Base-by-base conservation (phyloP, 1,140 invertebrate species). In the Lysiphlebus fabarum region DNA sequence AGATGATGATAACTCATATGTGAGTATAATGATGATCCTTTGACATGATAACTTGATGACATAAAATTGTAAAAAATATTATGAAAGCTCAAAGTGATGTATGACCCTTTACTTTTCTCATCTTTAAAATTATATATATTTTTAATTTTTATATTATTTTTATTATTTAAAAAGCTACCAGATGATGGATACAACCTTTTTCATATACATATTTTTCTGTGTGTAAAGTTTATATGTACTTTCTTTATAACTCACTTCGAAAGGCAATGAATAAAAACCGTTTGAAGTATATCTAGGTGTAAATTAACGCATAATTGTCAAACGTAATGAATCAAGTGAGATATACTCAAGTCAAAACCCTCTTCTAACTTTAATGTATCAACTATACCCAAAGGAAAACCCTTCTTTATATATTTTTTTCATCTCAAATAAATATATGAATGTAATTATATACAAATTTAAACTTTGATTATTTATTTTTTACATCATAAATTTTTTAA, bases 241-340 rank as follows among this genome's bases (percentile, higher is more conserved):
- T 67, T 67, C 65, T 62, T 67, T 60, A 56, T 68, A 75, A 69
- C 70, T 76, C 66, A 70, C 67, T 66, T 71, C 71, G 68, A 70
- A 73, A 73, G 71, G 74, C 71, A 70, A 77, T 78, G 77, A 79
- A 79, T 79, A 79, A 79, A 78, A 78, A 79, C 65, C 76, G 75
- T 77, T 79, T 78, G 76, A 78, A 78, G 77, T 78, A 77, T 77
- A 72, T 70, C 73, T 73, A 71, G 72, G 72, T 74, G 75, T 66
- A 78, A 79, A 79, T 79, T 78, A 79, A 79, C 69, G 77, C 77
- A 79, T 79, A 79, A 79, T 79, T 77, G 76, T 75, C 77, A 79
- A 79, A 79, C 75, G 76, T 76, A 77, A 79, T 76, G 77, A 78
- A 58, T 62, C 69, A 57, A 59, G 56, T 56, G 47, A 49, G 36